These are phyloP conservation scores for Phalangium opilio DNA, from an alignment of 2,888 invertebrate species.

Conservation along the genomic window DNA sequence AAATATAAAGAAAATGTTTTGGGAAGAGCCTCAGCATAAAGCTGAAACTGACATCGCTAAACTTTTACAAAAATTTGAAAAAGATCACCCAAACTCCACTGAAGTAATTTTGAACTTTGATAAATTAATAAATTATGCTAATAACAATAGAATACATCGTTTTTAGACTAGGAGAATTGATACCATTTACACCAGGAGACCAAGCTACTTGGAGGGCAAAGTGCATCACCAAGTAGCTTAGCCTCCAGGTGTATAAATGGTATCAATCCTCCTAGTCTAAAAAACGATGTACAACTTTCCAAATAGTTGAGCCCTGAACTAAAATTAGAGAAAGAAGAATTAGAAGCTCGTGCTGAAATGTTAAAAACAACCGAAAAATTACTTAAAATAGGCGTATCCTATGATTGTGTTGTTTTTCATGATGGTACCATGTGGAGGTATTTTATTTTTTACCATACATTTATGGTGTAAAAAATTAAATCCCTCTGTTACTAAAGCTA, in stretches of 20 bases:
- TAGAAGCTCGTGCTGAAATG: conserved; percentile 69
- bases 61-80: conserved; percentile 52
- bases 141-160: too few relatives aligned
- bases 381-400: conserved; percentile 64
- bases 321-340: conserved; percentile 70
- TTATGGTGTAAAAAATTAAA: not conserved
- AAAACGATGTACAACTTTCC: too few relatives aligned
- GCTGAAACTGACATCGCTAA: conserved; percentile 61
- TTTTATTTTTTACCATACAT: too few relatives aligned
- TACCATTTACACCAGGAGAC: too few relatives aligned
- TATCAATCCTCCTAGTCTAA: too few relatives aligned
- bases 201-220: too few relatives aligned
- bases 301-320: conserved; percentile 40
- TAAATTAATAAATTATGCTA: too few relatives aligned
- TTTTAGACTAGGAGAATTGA: too few relatives aligned
- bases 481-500: too few relatives aligned
- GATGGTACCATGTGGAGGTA: conserved; percentile 79
- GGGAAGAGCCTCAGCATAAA: conserved; percentile 69
- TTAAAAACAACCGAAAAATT: conserved; percentile 72
- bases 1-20: conserved; percentile 47
- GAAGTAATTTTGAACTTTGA: conserved; percentile 11
- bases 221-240: too few relatives aligned
- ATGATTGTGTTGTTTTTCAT: conserved; percentile 83
- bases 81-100: conserved; percentile 38
- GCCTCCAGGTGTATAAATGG: too few relatives aligned